Percentiles rank a stretch among this genome's conserved stretches.
phyloP scores from a whole-genome alignment of 2,113 vertebrate species.

The Crotalus tigris region DNA sequence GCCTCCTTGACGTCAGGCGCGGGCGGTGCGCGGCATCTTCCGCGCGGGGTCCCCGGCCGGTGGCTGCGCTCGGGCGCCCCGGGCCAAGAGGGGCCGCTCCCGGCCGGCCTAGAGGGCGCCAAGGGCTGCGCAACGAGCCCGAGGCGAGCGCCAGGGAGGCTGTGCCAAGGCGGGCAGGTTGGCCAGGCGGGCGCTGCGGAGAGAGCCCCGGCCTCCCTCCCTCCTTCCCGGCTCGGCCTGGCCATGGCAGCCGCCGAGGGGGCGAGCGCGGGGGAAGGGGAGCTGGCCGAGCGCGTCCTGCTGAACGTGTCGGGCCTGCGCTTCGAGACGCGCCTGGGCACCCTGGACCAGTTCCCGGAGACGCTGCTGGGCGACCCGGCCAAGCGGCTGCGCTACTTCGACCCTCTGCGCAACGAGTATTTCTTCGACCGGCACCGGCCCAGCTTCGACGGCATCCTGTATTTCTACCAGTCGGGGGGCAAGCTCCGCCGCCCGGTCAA shows the following conservation, averaged over 20 bases:
- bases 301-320: conserved; percentile 93
- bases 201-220: not conserved
- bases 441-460: conserved; percentile 93
- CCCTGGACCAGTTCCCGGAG: conserved; percentile 93
- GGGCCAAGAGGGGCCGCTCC: not conserved
- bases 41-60: not conserved
- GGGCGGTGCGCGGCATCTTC: not conserved
- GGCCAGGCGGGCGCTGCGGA: not conserved
- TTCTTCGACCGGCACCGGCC: conserved; percentile 97
- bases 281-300: conserved; percentile 88
- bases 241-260: conserved; percentile 35
- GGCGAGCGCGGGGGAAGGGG: conserved; percentile 54
- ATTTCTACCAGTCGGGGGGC: conserved; percentile 95
- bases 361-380: conserved; percentile 89
- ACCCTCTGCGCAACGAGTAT: conserved; percentile 94
- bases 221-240: not conserved
- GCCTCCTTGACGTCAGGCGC: conserved; percentile 5
- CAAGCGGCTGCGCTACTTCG: conserved; percentile 92
- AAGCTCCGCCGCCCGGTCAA: conserved; percentile 90
- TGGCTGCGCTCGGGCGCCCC: not conserved
- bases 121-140: too few relatives aligned
- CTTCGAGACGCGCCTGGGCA: conserved; percentile 93
- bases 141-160: conserved; percentile 4
- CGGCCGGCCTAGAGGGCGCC: not conserved
- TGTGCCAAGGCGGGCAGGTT: conserved; percentile 47